Evolutionary conservation across 1,140 invertebrate species (phyloP).

Genomic region (Notospermus geniculatus): DNA sequence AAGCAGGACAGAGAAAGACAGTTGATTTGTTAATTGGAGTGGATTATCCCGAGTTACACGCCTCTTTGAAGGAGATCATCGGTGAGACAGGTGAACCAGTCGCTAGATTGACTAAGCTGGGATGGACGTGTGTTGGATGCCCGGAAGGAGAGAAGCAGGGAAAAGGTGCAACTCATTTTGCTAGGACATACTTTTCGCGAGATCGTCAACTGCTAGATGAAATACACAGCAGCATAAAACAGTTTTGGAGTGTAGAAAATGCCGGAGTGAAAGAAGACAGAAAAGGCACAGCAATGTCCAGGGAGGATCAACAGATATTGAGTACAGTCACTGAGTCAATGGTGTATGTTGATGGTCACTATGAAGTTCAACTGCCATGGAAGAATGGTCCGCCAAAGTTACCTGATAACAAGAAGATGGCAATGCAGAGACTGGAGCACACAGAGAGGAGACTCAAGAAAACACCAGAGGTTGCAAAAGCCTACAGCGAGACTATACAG

Average conservation of each 20-base stretch:
- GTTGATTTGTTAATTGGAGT: neutral
- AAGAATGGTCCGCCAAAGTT: constrained; percentile 14
- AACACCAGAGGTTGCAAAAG: constrained; percentile 8
- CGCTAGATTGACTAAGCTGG: neutral
- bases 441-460: constrained; percentile 19
- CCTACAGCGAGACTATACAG: constrained; percentile 17
- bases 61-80: neutral
- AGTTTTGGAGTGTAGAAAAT: constrained; percentile 6
- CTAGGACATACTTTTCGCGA: neutral
- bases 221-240: neutral
- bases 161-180: neutral
- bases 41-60: neutral
- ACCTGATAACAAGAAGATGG: constrained; percentile 22
- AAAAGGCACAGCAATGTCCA: neutral
- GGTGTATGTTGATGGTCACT: constrained; percentile 1
- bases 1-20: neutral
- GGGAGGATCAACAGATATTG: constrained; percentile 5
- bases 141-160: too few relatives aligned
- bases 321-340: constrained; percentile 4
- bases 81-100: neutral
- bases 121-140: too few relatives aligned
- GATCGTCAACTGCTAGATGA: neutral
- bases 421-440: constrained; percentile 13
- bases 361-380: constrained; percentile 25
- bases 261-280: neutral